Conservation (phyloP, 2,113 vertebrate species). For the Paraplagusia blochii region DNA sequence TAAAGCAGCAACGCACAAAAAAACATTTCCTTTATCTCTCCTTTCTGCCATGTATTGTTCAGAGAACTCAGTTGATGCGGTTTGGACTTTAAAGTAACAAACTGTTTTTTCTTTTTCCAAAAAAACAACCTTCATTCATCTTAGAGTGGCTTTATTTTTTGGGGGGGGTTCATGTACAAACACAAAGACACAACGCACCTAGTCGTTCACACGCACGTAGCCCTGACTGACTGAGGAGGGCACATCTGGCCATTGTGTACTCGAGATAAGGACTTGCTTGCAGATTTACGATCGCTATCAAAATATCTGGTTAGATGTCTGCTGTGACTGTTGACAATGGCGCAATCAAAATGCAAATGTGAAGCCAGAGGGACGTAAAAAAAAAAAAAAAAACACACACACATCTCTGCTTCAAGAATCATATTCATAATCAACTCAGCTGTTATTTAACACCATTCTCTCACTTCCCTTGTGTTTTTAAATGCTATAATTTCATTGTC, state of each 20-base stretch:
- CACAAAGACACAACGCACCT: conserved; percentile 26
- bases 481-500: conserved; percentile 44
- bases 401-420: conserved; percentile 62
- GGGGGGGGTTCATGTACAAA: conserved; percentile 41
- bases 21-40: conserved; percentile 36
- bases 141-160: conserved; percentile 33
- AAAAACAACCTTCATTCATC: conserved; percentile 39
- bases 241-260: conserved; percentile 75
- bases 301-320: conserved; percentile 71
- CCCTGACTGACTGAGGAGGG: conserved; percentile 47
- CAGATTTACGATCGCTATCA: conserved; percentile 77
- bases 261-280: conserved; percentile 77
- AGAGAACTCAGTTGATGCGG: conserved; percentile 26
- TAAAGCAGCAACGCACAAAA: conserved; percentile 46
- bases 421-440: conserved; percentile 64
- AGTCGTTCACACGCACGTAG: conserved; percentile 14
- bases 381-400: too few species aligned
- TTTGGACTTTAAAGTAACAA: conserved; percentile 29
- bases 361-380: conserved; percentile 63
- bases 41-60: conserved; percentile 27
- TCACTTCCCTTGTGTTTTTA: conserved; percentile 32
- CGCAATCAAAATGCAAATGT: conserved; percentile 81
- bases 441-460: conserved; percentile 57
- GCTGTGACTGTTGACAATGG: conserved; percentile 71
- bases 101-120: conserved; percentile 2